These are phyloP conservation scores for Lumbricus terrestris DNA, from an alignment of 2,888 invertebrate genomes.

Conservation along the genomic window DNA sequence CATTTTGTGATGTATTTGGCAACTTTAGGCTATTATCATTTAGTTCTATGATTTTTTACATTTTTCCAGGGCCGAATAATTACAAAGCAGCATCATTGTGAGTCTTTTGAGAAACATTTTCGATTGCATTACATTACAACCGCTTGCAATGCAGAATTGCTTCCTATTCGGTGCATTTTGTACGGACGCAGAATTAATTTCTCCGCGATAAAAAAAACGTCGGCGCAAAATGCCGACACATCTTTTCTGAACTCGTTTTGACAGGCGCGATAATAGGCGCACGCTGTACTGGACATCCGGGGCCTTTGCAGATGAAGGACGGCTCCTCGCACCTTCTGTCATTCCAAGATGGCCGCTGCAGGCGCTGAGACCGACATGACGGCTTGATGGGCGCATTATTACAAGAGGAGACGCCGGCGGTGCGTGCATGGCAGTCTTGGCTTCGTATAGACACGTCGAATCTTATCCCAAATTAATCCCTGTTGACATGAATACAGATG, in stretches of 20 bases:
- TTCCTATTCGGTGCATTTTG: not conserved
- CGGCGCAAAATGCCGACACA: not conserved
- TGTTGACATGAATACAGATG: constrained; percentile 11
- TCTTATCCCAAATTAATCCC: constrained; percentile 17
- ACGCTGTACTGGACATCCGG: not conserved
- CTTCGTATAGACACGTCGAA: not conserved
- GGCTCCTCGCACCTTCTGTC: not conserved
- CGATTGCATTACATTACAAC: too few species aligned
- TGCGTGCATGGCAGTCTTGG: not conserved
- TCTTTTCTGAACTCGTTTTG: not conserved
- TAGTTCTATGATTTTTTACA: too few species aligned
- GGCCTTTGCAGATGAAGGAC: not conserved
- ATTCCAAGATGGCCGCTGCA: not conserved
- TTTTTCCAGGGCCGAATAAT: too few species aligned
- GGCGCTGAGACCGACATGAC: not conserved
- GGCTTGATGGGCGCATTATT: constrained; percentile 8
- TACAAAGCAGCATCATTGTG: too few species aligned
- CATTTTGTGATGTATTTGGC: too few species aligned
- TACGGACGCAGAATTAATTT: not conserved
- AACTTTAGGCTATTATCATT: too few species aligned
- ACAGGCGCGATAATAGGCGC: not conserved
- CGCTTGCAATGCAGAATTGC: too few species aligned
- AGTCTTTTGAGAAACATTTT: too few species aligned
- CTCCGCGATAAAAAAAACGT: not conserved
- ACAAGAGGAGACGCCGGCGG: not conserved